These are phyloP conservation scores for Diadema setosum DNA, from an alignment of 35 echinoderm and acorn worm genomes.

Conservation along the genomic window DNA sequence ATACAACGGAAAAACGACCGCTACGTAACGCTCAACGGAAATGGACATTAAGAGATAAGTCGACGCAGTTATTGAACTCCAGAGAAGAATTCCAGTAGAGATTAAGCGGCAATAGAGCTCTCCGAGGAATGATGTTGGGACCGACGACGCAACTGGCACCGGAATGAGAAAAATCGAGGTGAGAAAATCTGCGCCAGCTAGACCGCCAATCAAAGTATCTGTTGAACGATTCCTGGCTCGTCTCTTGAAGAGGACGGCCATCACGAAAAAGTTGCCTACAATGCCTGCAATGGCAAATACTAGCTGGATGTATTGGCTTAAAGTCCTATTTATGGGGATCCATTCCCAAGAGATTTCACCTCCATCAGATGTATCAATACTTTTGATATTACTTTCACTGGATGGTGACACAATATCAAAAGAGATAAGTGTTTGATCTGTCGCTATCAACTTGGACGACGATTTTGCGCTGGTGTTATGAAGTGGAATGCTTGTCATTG, in stretches of 20 bases:
- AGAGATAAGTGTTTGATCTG: no score
- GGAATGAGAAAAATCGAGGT: slow-evolving; percentile 34
- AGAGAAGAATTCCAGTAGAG: slow-evolving; percentile 15
- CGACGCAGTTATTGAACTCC: slow-evolving; percentile 35
- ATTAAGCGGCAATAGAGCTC: slow-evolving; percentile 39
- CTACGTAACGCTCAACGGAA: slow-evolving; percentile 43
- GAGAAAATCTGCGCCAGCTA: slow-evolving; percentile 42
- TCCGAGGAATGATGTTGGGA: neutral
- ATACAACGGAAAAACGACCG: slow-evolving; percentile 27
- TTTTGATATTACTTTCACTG: no score
- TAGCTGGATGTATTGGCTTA: no score
- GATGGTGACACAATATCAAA: no score
- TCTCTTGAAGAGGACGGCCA: neutral
- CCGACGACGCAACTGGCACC: neutral
- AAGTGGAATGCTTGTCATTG: no score
- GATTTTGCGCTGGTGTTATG: no score
- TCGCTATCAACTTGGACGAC: no score
- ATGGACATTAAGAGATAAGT: slow-evolving; percentile 30
- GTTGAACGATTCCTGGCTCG: neutral
- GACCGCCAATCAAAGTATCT: slow-evolving; percentile 15
- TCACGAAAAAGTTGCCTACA: neutral
- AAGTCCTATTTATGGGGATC: no score
- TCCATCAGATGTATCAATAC: no score
- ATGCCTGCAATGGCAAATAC: neutral
- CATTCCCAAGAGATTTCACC: no score